phyloP scores from a whole-genome alignment of 2,888 invertebrate genomes.

The Eristalis tenax region DNA sequence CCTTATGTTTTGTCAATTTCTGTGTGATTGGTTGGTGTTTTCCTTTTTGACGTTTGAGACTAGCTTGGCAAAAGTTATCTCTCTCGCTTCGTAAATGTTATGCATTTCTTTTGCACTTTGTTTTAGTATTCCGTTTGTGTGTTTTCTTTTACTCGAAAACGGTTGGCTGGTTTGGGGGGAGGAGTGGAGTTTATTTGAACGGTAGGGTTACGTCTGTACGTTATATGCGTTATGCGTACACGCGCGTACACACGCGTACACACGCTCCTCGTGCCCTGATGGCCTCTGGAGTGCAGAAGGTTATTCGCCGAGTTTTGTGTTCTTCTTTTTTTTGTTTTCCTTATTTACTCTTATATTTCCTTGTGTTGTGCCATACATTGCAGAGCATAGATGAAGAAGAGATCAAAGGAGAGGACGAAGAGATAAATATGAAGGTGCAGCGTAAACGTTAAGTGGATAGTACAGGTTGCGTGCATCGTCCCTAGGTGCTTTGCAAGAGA shows the following conservation, averaged over 20 bases:
- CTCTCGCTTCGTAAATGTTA: constrained; percentile 38
- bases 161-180: background rate
- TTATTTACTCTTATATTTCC: background rate
- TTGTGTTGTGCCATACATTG: background rate
- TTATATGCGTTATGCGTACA: constrained; percentile 23
- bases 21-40: background rate
- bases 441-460: constrained; percentile 13
- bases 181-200: too few species aligned
- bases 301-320: constrained; percentile 57
- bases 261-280: constrained; percentile 52
- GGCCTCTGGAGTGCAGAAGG: constrained; percentile 66
- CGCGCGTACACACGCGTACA: constrained; percentile 23
- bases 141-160: background rate
- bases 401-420: background rate
- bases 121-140: constrained; percentile 35
- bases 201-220: background rate
- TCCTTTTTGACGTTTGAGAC: constrained; percentile 8
- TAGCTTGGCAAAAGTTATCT: constrained; percentile 26
- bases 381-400: background rate
- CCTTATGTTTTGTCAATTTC: background rate
- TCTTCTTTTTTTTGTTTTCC: constrained; percentile 10
- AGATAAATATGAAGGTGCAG: constrained; percentile 37
- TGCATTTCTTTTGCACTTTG: constrained; percentile 27
- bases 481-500: constrained; percentile 7
- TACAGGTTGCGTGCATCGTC: constrained; percentile 11